A percentile compares a stretch with the other conserved stretches of the same genome.
phyloP scores from a whole-genome alignment of 37 sponge, comb jelly and placozoan species.

The Chondrosia reniformis region DNA sequence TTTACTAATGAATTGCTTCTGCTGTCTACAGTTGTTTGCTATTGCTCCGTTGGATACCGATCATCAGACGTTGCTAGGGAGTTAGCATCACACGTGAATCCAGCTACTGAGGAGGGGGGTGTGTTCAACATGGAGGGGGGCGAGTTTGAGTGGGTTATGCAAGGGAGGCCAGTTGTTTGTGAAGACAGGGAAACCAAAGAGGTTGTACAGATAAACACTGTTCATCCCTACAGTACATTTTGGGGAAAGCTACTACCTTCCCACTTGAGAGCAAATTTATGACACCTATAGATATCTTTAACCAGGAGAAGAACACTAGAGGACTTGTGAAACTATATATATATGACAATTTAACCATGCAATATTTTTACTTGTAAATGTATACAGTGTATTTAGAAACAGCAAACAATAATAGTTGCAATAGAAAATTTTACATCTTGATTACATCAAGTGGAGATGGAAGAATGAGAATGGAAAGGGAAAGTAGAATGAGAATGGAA shows the following conservation, averaged over 20 bases:
- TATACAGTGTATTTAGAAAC: too few relatives aligned
- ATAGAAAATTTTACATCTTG: background rate
- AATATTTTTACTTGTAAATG: too few relatives aligned
- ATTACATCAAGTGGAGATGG: slow-evolving; percentile 47
- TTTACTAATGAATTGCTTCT: background rate
- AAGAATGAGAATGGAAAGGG: background rate
- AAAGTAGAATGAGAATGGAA: background rate
- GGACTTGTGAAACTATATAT: too few relatives aligned
- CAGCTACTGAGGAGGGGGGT: background rate
- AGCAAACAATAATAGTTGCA: too few relatives aligned
- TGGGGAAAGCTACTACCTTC: slow-evolving; percentile 70
- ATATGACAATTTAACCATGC: too few relatives aligned
- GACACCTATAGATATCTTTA: too few relatives aligned
- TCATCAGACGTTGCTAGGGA: slow-evolving; percentile 55
- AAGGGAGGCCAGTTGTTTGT: slow-evolving; percentile 43
- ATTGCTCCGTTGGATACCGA: slow-evolving; percentile 85
- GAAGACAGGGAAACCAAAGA: background rate
- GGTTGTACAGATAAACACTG: slow-evolving; percentile 19
- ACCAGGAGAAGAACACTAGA: too few relatives aligned
- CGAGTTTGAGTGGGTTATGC: slow-evolving; percentile 81
- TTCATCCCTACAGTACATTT: slow-evolving; percentile 70
- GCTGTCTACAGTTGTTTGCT: slow-evolving; percentile 64
- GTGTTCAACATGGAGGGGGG: slow-evolving; percentile 83
- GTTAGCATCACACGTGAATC: slow-evolving; percentile 11
- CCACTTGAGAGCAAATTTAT: slow-evolving; percentile 41